Evolutionary conservation across 2,113 vertebrate species (phyloP), one percentile per base, ranked within the genome.

Genomic region (Ptyas mucosa): DNA sequence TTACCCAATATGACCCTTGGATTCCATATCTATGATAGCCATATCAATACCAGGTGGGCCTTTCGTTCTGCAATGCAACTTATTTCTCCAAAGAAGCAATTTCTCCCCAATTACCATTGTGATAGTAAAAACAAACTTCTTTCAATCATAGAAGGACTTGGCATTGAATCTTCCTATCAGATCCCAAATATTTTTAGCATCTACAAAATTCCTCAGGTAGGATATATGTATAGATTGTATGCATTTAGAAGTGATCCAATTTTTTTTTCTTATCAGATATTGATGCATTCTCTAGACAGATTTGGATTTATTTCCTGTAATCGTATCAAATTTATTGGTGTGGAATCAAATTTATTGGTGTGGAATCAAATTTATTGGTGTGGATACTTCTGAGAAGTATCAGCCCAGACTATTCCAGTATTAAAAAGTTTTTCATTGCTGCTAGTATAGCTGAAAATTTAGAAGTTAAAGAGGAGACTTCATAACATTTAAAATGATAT

Each of bases 161-260:
- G 43, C 29, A 26, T 14, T 24, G 29, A 91, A 55, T 55, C 34
- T 8, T 85, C 90, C 52, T 12, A 1, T 85, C 20, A 85, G 21
- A 21, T 91, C 8, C 39, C 53, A 57, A 55, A 9, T 46, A 26
- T 91, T 55, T 57, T 91, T 53, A 54, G 55, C 29, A 20, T 57
- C 26, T 91, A 91, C 18, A 91, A 91, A 26, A 91, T 91, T 58
- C 81, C 90, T 21, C 90, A 91, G 53, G 90, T 91, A 21, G 3
- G 34, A 29, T 29, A 23, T 8, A 7, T 57, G 9, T 39, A 26
- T 58, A 2, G 2, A 11, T 64, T 8, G 11, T n/a, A 53, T n/a
- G 26, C 57, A 58, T 58, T 58, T 26, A 58, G 26, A 15, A 54
- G 14, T n/a, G 7, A 15, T 29, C 21, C n/a, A 1, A n/a, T n/a